Evolutionary conservation across 2,888 invertebrate species (phyloP).

Genomic region (Schrankia costaestrigalis): DNA sequence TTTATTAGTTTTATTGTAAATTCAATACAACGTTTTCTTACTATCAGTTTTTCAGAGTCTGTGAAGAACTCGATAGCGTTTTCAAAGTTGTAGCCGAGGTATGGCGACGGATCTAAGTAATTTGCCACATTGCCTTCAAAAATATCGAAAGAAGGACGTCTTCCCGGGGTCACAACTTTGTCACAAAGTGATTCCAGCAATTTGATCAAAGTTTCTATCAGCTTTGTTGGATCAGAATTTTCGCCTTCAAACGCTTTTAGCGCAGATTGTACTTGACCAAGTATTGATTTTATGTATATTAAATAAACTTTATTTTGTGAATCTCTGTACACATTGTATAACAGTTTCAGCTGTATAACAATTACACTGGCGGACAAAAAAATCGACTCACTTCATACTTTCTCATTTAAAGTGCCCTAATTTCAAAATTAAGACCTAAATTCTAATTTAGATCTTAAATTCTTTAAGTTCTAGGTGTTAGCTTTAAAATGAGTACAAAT

Average conservation of each 20-base stretch:
- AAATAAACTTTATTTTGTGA: slow-evolving; percentile 13
- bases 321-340: slow-evolving; percentile 21
- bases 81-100: slow-evolving; percentile 2
- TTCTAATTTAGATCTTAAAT: no score
- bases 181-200: background rate
- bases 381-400: no score
- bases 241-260: slow-evolving; percentile 14
- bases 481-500: no score
- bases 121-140: background rate
- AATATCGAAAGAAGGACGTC: background rate
- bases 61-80: background rate
- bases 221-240: slow-evolving; percentile 12
- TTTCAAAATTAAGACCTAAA: no score
- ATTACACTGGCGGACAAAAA: no score
- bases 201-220: background rate
- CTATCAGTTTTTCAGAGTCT: background rate
- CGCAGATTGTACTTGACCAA: slow-evolving; percentile 11
- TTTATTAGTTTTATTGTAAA: slow-evolving; percentile 11
- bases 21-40: background rate
- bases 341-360: slow-evolving; percentile 32
- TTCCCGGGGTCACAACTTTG: background rate
- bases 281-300: slow-evolving; percentile 11
- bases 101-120: background rate
- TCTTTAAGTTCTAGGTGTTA: no score
- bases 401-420: no score